Evolutionary conservation across 2,888 invertebrate species (phyloP).

Genomic region (Agrenia bidenticulata): DNA sequence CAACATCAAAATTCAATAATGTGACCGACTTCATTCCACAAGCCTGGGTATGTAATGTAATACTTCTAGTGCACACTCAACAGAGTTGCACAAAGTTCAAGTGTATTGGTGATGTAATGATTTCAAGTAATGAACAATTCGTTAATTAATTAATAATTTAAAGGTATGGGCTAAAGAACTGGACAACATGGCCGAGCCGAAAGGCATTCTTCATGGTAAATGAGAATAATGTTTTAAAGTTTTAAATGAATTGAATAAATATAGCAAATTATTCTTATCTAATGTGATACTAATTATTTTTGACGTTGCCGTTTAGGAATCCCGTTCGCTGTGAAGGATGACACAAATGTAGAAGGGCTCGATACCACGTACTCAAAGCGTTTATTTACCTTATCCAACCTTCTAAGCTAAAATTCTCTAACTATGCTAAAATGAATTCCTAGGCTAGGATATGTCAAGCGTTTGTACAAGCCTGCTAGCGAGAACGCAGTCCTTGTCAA

Average conservation of each 20-base stretch:
- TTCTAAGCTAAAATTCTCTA: background rate
- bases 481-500: slow-evolving; percentile 48
- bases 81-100: too few species aligned
- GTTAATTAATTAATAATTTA: slow-evolving; percentile 1
- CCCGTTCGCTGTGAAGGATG: slow-evolving; percentile 56
- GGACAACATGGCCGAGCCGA: slow-evolving; percentile 34
- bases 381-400: background rate
- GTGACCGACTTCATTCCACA: slow-evolving; percentile 54
- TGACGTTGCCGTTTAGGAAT: too few species aligned
- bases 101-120: too few species aligned
- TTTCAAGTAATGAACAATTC: too few species aligned
- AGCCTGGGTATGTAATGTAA: slow-evolving; percentile 50
- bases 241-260: too few species aligned
- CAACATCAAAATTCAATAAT: slow-evolving; percentile 53
- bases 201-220: slow-evolving; percentile 38
- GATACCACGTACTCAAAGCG: slow-evolving; percentile 53
- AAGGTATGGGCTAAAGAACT: slow-evolving; percentile 44
- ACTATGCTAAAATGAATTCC: too few species aligned
- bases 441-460: slow-evolving; percentile 52
- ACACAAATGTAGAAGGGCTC: slow-evolving; percentile 55
- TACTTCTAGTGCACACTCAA: background rate
- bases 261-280: too few species aligned
- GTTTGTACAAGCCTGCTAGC: slow-evolving; percentile 53
- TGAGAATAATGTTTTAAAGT: too few species aligned
- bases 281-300: too few species aligned